Evolutionary conservation across 2,113 vertebrate genomes (phyloP), one percentile per base, ranked within the genome.

Genomic region (Dipodomys stephensi): DNA sequence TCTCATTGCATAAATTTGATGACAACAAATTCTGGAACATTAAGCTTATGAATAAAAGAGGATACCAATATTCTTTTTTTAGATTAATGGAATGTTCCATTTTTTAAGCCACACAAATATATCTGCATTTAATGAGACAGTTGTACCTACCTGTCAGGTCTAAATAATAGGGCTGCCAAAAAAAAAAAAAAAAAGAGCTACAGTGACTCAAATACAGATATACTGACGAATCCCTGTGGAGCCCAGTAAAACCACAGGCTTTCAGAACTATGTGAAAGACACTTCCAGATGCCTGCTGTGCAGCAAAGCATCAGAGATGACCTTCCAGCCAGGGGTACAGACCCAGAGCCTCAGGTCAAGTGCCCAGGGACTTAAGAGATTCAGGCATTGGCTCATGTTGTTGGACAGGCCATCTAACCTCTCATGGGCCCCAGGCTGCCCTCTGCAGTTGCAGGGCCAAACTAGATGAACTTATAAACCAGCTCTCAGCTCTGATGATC

Each of bases 131-230:
- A 95, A 96, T 80, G 73, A 96, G 89, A 96, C 91, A 91, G 82
- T 92, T 95, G 89, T 95, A 82, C 91, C 95, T 94, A 94, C 91
- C 93, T 94, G 87, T 96, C 94, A 96, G 82, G 82, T 35, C 89
- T 91, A 94, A 95, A 92, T 94, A 97, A 97, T 93, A 35, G 1
- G 67, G 89, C 74, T 97, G 94, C 65, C 80, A 80, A 72, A 88
- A 64, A 64, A 87, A 92, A 30, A 30, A 35, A 88, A 64, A 64
- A 87, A 92, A 27, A 88, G 22, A 91, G 74, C 67, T 87, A 76
- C 46, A 82, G 57, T 83, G 92, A 95, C 86, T 96, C 83, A 92
- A 74, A 92, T 44, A 83, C 30, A 92, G 80, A 95, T 22, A 81
- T 49, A 62, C 2, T 88, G 68, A 65, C 84, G 94, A 76, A 73